phyloP scores from a whole-genome alignment of 1,140 invertebrate species.

The Drosophila kurseongensis region DNA sequence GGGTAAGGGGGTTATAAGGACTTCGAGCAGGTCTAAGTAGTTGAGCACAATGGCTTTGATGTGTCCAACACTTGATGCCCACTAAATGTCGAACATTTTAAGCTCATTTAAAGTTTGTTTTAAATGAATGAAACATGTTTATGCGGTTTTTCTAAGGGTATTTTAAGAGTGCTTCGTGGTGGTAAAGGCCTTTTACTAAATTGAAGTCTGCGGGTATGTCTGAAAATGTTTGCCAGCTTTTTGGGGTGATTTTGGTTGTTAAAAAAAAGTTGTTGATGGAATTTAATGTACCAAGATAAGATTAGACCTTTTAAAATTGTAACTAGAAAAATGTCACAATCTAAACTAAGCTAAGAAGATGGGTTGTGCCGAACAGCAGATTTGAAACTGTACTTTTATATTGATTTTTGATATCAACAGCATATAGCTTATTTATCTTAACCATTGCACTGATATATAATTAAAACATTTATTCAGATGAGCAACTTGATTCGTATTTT shows the following conservation, averaged over 20 bases:
- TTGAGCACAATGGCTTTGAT: slow-evolving; percentile 58
- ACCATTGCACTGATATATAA: no score
- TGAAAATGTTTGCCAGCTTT: not conserved
- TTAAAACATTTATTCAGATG: no score
- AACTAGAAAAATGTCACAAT: no score
- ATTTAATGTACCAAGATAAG: no score
- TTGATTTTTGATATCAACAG: no score
- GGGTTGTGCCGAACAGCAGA: no score
- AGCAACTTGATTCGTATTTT: not conserved
- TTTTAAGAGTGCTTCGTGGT: not conserved
- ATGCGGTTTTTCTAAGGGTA: slow-evolving; percentile 12
- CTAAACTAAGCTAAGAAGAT: no score
- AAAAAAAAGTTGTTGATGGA: not conserved
- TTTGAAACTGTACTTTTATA: no score
- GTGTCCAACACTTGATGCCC: slow-evolving; percentile 45
- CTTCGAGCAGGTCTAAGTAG: slow-evolving; percentile 37
- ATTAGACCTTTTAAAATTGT: no score
- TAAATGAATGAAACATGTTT: slow-evolving; percentile 24
- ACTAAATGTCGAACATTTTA: slow-evolving; percentile 66
- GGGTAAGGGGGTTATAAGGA: slow-evolving; percentile 1
- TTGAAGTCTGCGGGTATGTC: not conserved
- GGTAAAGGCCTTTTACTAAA: not conserved
- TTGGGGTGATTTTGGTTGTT: not conserved
- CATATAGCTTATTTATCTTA: no score
- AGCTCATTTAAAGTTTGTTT: slow-evolving; percentile 52